Percentiles rank a stretch among this genome's conserved stretches.
These are phyloP conservation scores for Melanostoma scalare DNA, from an alignment of 2,888 invertebrate genomes.

Conservation along the genomic window DNA sequence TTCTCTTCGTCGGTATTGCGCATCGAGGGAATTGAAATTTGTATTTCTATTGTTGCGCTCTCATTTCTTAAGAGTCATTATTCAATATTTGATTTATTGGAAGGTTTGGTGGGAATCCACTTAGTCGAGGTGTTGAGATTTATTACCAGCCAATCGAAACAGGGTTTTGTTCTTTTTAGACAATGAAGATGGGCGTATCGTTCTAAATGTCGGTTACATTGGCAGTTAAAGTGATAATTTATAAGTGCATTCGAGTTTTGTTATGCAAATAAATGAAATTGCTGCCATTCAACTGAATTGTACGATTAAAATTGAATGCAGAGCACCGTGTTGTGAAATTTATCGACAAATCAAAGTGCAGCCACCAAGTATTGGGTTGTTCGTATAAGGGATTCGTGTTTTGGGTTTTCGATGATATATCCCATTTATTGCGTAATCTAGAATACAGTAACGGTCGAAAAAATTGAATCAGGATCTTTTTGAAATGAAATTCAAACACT, in stretches of 20 bases:
- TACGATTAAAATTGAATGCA: too few relatives aligned
- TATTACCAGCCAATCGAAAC: constrained; percentile 47
- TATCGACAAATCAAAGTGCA: too few relatives aligned
- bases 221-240: constrained; percentile 29
- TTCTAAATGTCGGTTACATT: constrained; percentile 41
- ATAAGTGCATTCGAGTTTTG: constrained; percentile 47
- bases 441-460: too few relatives aligned
- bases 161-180: constrained; percentile 40
- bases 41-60: constrained; percentile 26
- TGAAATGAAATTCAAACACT: too few relatives aligned
- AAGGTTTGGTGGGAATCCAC: constrained; percentile 36
- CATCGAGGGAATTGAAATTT: constrained; percentile 30
- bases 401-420: too few relatives aligned
- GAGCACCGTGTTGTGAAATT: too few relatives aligned
- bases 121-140: constrained; percentile 54
- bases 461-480: too few relatives aligned
- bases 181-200: constrained; percentile 63
- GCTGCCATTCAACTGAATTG: constrained; percentile 22
- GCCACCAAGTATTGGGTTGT: too few relatives aligned
- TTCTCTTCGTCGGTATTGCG: constrained; percentile 42
- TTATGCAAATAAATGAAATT: constrained; percentile 62
- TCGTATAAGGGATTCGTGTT: too few relatives aligned
- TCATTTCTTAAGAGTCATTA: constrained; percentile 40
- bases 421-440: too few relatives aligned
- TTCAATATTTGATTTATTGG: constrained; percentile 67